Base-by-base conservation (phyloP, 2,797 vertebrate genomes). In the Apogon hyalosoma region DNA sequence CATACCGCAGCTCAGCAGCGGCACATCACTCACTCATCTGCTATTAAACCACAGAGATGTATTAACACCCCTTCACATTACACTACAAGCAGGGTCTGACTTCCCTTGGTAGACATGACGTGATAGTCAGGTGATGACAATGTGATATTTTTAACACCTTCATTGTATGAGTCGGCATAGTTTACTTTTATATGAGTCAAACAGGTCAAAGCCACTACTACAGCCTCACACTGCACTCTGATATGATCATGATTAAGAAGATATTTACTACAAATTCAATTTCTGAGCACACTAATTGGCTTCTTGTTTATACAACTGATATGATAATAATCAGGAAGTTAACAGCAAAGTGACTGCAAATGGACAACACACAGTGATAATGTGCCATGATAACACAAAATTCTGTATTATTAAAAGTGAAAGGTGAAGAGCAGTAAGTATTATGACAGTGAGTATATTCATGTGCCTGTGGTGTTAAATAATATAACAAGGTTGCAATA, bases 21-120 rank as follows among this genome's bases (percentile, higher is more conserved):
- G 36, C 51, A 46, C 63, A 69, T 73, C 75, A 54, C 70, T 74
- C 76, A 79, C 52, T 62, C 40, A 11, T 38, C 64, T 67, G 64
- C 60, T 11, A 15, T 54, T 46, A 72, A 69, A 75, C 21, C 46
- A 38, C 43, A 3, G 3, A 65, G 36, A 63, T 36, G 15, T 11
- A 42, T n/a, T 49, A 49, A 31, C 33, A 19, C 36, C 7, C 18
- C n/a, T 16, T 41, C 6, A 0, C 24, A 42, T 52, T 16, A 45
- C 10, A 7, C 52, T 45, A 5, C 49, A 51, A 16, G 7, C 14
- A 8, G 3, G 4, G 6, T 43, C 36, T 45, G 47, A 8, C 54
- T 46, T 52, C 16, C 43, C 8, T 21, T 15, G 11, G 18, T 14
- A 18, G 45, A 28, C 18, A 46, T 43, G 16, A 24, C 14, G 3